These are phyloP conservation scores for Pantherophis alleghaniensis DNA, from an alignment of 2,797 vertebrate genomes.

Conservation along the genomic window DNA sequence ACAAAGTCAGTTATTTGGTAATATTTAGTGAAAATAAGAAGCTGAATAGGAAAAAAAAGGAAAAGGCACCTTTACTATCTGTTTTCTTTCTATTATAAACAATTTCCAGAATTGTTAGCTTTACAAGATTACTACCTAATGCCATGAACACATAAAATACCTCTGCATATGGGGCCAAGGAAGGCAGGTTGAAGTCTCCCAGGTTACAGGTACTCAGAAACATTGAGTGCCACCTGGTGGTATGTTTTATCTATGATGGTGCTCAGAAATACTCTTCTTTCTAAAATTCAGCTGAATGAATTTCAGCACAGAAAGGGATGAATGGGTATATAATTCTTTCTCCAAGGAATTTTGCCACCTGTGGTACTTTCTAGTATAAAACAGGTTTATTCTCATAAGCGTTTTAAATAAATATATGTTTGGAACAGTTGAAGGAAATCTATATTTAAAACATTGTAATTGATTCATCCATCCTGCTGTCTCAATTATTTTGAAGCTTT, in stretches of 20 bases:
- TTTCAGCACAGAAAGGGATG: background rate
- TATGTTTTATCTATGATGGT: background rate
- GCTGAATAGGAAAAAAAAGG: background rate
- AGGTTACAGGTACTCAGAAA: background rate
- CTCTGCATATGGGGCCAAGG: background rate
- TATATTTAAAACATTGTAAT: background rate
- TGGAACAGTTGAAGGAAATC: background rate
- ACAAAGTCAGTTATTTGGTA: background rate
- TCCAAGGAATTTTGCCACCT: background rate
- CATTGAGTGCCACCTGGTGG: background rate
- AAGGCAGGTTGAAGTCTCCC: background rate
- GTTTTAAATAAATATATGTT: background rate
- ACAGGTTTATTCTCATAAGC: background rate
- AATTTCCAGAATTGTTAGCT: background rate
- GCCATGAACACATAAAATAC: background rate
- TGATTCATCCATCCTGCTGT: background rate
- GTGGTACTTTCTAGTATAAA: background rate
- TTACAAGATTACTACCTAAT: background rate
- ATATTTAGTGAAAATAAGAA: background rate
- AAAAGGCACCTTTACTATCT: background rate
- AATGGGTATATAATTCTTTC: background rate
- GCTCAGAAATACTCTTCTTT: background rate
- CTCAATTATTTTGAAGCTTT: background rate
- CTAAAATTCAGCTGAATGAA: background rate
- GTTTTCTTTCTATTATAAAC: background rate